Evolutionary conservation across 2,888 invertebrate species (phyloP).

Genomic region (Polydrusus tereticollis): DNA sequence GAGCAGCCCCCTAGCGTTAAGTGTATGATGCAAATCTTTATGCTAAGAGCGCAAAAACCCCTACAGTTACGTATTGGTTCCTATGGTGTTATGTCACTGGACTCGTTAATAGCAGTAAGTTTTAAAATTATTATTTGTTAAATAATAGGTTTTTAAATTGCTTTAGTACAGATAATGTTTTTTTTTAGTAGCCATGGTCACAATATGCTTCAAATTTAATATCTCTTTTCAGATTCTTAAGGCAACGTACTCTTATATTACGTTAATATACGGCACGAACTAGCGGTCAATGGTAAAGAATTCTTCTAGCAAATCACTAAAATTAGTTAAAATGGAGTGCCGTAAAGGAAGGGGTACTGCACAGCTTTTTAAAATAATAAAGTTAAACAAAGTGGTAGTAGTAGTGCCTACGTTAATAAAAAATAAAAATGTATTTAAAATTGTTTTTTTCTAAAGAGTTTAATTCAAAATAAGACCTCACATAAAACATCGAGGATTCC

Average conservation of each 20-base stretch:
- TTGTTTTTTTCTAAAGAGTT: too few relatives aligned
- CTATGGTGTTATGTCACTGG: conserved; percentile 37
- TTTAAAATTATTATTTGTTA: background rate
- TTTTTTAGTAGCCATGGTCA: too few relatives aligned
- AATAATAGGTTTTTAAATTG: background rate
- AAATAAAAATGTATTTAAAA: too few relatives aligned
- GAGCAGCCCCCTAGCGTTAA: conserved; percentile 29
- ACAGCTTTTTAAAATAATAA: too few relatives aligned
- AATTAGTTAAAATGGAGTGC: too few relatives aligned
- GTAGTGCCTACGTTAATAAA: too few relatives aligned
- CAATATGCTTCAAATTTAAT: background rate
- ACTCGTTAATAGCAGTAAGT: conserved; percentile 33
- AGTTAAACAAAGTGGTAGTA: too few relatives aligned
- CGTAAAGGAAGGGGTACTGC: too few relatives aligned
- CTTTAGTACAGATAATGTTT: too few relatives aligned
- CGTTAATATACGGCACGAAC: conserved; percentile 33
- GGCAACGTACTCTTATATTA: conserved; percentile 36
- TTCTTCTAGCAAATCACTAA: too few relatives aligned
- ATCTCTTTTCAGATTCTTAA: conserved; percentile 33
- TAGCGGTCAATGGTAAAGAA: background rate
- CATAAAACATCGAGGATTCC: too few relatives aligned
- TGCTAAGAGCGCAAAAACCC: conserved; percentile 24
- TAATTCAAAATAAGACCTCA: too few relatives aligned
- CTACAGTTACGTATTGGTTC: conserved; percentile 30
- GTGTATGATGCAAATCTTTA: conserved; percentile 38